Conservation (phyloP, 2,113 vertebrate species). For the Salvator merianae region DNA sequence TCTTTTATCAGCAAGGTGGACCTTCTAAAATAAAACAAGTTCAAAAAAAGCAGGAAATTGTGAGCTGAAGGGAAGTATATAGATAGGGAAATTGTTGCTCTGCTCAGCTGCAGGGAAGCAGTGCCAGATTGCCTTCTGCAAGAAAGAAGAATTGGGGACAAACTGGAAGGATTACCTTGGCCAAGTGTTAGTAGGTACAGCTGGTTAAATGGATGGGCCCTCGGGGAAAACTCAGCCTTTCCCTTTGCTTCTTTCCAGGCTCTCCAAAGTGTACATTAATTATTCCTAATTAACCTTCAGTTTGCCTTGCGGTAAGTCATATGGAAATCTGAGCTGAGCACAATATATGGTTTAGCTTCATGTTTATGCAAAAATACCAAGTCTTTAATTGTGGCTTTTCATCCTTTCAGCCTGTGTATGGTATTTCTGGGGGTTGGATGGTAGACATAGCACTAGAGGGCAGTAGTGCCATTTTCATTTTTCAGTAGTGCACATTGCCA, state of each 20-base stretch:
- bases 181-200: not conserved
- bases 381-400: not conserved
- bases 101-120: no score
- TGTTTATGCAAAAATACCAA: not conserved
- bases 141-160: no score
- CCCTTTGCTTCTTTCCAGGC: not conserved
- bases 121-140: no score
- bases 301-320: not conserved
- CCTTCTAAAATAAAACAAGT: no score
- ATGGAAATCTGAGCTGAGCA: constrained; percentile 16
- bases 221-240: not conserved
- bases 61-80: no score
- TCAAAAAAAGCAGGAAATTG: no score
- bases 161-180: no score
- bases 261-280: not conserved
- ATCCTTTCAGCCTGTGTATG: not conserved
- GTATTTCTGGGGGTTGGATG: not conserved
- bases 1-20: no score
- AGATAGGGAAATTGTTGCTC: no score
- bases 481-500: not conserved
- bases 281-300: constrained; percentile 9
- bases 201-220: not conserved
- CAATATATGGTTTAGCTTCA: not conserved
- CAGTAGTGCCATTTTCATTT: constrained; percentile 13
- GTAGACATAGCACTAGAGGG: constrained; percentile 37